These are phyloP conservation scores for Anas bahamensis DNA, from an alignment of 2,797 vertebrate species.

Conservation along the genomic window DNA sequence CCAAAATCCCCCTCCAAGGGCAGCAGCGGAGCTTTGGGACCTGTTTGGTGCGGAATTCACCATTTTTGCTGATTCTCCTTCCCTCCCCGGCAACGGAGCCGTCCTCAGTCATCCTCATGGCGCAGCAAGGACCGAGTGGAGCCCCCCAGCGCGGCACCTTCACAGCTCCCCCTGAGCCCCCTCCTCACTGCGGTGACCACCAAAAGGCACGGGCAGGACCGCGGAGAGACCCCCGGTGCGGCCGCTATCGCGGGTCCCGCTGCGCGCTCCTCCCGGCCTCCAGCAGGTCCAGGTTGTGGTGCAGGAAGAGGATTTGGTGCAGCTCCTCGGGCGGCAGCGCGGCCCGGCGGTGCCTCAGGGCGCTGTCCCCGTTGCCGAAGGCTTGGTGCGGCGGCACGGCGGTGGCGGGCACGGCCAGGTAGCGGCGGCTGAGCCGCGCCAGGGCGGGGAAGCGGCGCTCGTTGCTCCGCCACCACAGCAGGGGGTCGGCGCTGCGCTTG, in stretches of 20 bases:
- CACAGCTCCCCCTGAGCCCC: not conserved
- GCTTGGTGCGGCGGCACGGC: conserved; percentile 57
- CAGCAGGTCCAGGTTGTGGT: conserved; percentile 74
- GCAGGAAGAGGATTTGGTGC: conserved; percentile 77
- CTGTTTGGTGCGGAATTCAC: too few species aligned
- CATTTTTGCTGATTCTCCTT: too few species aligned
- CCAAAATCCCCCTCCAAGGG: too few species aligned
- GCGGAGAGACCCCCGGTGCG: not conserved
- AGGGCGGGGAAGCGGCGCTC: conserved; percentile 77
- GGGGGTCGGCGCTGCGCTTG: conserved; percentile 74
- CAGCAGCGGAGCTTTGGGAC: too few species aligned
- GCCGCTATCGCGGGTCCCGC: not conserved
- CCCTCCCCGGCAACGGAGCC: too few species aligned
- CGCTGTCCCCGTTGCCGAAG: conserved; percentile 53
- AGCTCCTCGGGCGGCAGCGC: conserved; percentile 68
- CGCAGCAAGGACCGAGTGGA: too few species aligned
- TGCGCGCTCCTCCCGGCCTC: not conserved
- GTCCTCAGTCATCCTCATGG: too few species aligned
- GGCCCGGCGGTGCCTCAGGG: conserved; percentile 61
- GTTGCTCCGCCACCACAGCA: conserved; percentile 79
- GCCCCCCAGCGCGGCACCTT: too few species aligned
- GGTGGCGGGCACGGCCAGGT: conserved; percentile 74
- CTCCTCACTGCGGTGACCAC: not conserved
- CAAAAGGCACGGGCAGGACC: not conserved
- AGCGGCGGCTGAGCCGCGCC: conserved; percentile 71